These are phyloP conservation scores for Arvicanthis niloticus DNA, from an alignment of 2,113 vertebrate genomes.

Conservation along the genomic window DNA sequence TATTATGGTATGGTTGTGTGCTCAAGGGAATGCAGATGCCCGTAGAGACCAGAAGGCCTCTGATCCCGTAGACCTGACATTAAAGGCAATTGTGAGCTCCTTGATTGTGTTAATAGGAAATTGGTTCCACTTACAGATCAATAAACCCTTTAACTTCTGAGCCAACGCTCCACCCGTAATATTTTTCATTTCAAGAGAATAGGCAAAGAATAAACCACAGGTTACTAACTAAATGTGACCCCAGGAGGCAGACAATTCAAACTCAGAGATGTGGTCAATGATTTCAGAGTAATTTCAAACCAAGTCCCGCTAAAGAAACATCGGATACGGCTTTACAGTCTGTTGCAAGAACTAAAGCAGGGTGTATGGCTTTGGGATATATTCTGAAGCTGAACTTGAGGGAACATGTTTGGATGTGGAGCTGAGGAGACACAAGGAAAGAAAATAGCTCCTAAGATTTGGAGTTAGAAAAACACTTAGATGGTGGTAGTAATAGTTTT, in stretches of 20 bases:
- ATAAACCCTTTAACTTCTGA: background rate
- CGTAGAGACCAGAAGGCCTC: background rate
- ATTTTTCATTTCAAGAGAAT: background rate
- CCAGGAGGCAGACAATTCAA: background rate
- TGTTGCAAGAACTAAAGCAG: background rate
- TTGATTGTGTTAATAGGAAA: too few relatives aligned
- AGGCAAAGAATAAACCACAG: background rate
- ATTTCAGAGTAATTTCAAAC: background rate
- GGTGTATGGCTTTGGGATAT: background rate
- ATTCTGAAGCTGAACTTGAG: background rate
- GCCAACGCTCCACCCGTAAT: too few relatives aligned
- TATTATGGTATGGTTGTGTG: too few relatives aligned
- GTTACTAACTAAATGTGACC: background rate
- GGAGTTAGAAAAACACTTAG: background rate
- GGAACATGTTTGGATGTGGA: background rate
- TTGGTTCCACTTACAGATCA: background rate
- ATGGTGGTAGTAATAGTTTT: background rate
- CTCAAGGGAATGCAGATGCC: background rate
- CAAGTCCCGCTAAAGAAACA: background rate
- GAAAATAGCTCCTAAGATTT: background rate
- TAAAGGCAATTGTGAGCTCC: background rate
- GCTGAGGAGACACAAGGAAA: background rate
- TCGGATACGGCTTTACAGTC: background rate
- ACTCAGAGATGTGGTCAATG: background rate
- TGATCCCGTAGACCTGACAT: too few relatives aligned